Base-by-base conservation (phyloP, 2,888 invertebrate species). In the Platynereis dumerilii region DNA sequence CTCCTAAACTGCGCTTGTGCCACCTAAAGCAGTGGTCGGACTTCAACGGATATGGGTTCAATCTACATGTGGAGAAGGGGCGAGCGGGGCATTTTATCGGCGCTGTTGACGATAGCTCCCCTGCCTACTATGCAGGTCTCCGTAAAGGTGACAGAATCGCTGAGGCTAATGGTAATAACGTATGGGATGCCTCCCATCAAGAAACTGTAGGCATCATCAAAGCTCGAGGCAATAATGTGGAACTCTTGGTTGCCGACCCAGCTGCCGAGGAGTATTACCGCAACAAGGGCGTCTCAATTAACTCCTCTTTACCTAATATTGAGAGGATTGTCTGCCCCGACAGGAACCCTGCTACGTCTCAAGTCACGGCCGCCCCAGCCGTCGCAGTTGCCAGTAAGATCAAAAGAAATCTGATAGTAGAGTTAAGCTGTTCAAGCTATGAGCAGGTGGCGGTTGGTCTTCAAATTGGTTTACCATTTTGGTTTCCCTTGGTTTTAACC, bases 41-140 rank as follows among this genome's bases (percentile, higher is more conserved):
- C 83, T 94, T 94, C 85, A 94, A 95, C 85, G 96, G 96, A 44
- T 97, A 96, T 83, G 97, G 97, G 17, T 97, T 97, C 86, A 96
- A 96, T 86, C 87, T 97, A 73, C 96, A 96, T 86, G 95, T 96
- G 48, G 96, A 96, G 85, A 94, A 94, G 83, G 91, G 92, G 69
- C 93, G 93, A 83, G 91, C 91, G 17, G 94, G 95, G 45, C 95
- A 96, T 85, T 94, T 91, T 83, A 93, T 96, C 80, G 96, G 96
- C 48, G 94, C 94, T 85, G 94, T 96, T 60, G 96, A 96, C 86
- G 70, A 67, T 3, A 79, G 76, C 27, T 80, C 81, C 0, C 82
- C 84, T 17, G 84, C 84, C 2, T 74, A 79, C 53, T 63, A 69
- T 12, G 91, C 92, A 3, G 92, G 86, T 22, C 76, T 86, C 27